Conservation (phyloP, 1,140 invertebrate species). For the Pachyrhynchus sulphureomaculatus region DNA sequence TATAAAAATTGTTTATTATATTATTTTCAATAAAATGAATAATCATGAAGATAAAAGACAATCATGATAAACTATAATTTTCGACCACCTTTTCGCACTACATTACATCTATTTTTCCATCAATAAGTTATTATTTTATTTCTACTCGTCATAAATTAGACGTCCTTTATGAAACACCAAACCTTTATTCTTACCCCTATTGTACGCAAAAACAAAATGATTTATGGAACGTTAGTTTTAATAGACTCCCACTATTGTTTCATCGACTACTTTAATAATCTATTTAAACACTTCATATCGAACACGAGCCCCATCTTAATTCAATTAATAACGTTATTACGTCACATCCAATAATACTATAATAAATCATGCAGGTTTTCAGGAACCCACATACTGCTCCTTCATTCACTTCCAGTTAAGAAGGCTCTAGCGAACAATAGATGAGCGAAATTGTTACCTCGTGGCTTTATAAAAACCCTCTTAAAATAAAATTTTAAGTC, state of each 20-base stretch:
- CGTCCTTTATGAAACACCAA: no score
- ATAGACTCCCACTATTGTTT: conserved; percentile 14
- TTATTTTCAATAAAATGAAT: no score
- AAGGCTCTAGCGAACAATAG: conserved; percentile 9
- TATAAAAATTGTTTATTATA: no score
- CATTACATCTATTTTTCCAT: no score
- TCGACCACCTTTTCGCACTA: no score
- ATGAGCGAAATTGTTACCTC: conserved; percentile 6
- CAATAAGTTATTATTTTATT: no score
- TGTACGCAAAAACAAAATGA: no score
- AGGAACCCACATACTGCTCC: neutral
- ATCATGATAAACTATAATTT: no score
- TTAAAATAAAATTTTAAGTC: no score
- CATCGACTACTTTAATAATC: conserved; percentile 18
- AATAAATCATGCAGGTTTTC: conserved; percentile 23
- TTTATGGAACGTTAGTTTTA: neutral
- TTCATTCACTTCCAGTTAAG: conserved; percentile 1
- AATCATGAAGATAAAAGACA: no score
- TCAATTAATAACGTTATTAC: conserved; percentile 22
- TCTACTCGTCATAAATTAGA: no score
- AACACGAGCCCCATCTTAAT: conserved; percentile 16
- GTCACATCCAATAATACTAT: conserved; percentile 16
- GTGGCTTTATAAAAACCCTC: conserved; percentile 14
- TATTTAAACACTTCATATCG: conserved; percentile 24
- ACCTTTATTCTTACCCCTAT: no score